Evolutionary conservation across 1,140 invertebrate genomes (phyloP).

Genomic region (Adelges cooleyi): DNA sequence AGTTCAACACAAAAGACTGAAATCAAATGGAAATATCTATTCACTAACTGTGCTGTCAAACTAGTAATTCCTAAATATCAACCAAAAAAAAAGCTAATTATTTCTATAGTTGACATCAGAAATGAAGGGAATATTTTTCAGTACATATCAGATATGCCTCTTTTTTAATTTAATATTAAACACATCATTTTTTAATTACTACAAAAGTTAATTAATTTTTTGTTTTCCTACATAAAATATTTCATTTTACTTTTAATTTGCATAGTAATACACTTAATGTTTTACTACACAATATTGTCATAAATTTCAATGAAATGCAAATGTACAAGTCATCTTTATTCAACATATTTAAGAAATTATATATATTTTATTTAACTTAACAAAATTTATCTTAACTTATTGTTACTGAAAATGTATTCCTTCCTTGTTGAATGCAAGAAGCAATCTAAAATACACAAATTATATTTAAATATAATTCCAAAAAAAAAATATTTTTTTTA

Average conservation of each 20-base stretch:
- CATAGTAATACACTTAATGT: no score
- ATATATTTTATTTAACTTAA: no score
- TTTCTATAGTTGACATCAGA: not conserved
- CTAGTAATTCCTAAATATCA: constrained; percentile 36
- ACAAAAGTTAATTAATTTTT: no score
- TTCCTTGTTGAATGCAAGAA: constrained; percentile 76
- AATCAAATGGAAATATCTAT: constrained; percentile 44
- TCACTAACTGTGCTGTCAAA: constrained; percentile 41
- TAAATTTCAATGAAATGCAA: no score
- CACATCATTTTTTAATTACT: not conserved
- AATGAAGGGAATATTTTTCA: not conserved
- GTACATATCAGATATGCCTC: not conserved
- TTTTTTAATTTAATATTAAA: not conserved
- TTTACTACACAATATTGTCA: no score
- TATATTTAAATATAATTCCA: constrained; percentile 12
- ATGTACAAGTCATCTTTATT: no score
- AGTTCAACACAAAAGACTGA: constrained; percentile 37
- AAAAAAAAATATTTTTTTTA: constrained; percentile 23
- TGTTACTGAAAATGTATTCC: constrained; percentile 79
- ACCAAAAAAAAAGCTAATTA: not conserved
- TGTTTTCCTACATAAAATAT: no score
- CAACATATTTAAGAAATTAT: no score
- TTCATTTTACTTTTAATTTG: no score
- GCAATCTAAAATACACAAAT: constrained; percentile 47
- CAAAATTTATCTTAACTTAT: no score